Evolutionary conservation across 2,113 vertebrate species (phyloP).

Genomic region (Pseudonaja textilis): DNA sequence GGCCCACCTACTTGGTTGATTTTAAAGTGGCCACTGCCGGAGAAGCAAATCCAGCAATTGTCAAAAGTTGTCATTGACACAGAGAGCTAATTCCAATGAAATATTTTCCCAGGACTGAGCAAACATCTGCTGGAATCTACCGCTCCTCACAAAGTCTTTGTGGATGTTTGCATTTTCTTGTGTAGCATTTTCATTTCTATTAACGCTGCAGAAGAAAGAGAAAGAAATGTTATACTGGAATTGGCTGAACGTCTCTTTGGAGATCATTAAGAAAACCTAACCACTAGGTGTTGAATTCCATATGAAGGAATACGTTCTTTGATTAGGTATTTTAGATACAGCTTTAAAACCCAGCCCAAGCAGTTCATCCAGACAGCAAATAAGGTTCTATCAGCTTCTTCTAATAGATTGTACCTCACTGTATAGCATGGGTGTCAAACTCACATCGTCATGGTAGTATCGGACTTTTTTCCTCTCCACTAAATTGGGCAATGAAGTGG

Average conservation of each 20-base stretch:
- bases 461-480: too few species aligned
- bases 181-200: neutral
- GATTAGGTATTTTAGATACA: neutral
- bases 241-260: neutral
- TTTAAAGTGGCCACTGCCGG: constrained; percentile 37
- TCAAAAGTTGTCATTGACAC: neutral
- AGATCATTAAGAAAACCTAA: constrained; percentile 26
- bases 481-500: too few species aligned
- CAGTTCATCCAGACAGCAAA: neutral
- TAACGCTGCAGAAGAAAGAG: neutral
- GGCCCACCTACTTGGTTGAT: constrained; percentile 50
- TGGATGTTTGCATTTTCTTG: neutral
- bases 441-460: too few species aligned
- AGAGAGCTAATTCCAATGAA: constrained; percentile 1
- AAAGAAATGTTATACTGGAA: neutral
- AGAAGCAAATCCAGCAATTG: constrained; percentile 23
- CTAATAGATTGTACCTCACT: neutral
- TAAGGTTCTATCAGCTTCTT: neutral
- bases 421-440: neutral
- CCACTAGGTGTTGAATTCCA: neutral
- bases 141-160: neutral
- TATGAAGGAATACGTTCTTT: neutral
- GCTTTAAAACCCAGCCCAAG: neutral
- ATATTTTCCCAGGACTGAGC: constrained; percentile 12
- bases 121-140: neutral